phyloP scores from a whole-genome alignment of 2,797 vertebrate species.

The Tadarida brasiliensis region DNA sequence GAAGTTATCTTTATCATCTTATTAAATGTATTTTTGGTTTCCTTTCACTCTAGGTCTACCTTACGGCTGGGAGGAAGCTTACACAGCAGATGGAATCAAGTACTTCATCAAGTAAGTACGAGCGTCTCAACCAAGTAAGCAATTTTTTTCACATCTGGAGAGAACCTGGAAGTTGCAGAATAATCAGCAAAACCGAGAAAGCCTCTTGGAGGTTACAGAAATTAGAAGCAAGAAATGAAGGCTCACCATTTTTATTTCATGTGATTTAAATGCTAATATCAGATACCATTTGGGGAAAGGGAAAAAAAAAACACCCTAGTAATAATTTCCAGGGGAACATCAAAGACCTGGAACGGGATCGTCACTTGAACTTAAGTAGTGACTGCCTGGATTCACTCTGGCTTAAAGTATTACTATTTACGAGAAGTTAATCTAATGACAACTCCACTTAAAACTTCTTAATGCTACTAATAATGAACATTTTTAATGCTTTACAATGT shows the following conservation, averaged over 20 bases:
- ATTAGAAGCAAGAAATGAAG: conserved; percentile 73
- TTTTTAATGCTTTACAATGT: background rate
- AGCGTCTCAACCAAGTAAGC: conserved; percentile 79
- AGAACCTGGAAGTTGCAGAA: conserved; percentile 76
- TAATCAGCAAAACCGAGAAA: conserved; percentile 79
- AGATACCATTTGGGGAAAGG: conserved; percentile 29
- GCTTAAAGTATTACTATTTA: conserved; percentile 6
- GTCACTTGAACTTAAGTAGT: conserved; percentile 47
- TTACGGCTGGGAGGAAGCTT: conserved; percentile 95
- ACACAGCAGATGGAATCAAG: conserved; percentile 93
- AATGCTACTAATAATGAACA: background rate
- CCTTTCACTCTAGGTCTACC: conserved; percentile 90
- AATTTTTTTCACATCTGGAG: conserved; percentile 84
- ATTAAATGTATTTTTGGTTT: conserved; percentile 79
- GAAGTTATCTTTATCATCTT: conserved; percentile 73
- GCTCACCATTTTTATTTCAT: conserved; percentile 60
- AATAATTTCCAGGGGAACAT: conserved; percentile 54
- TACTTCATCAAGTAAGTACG: conserved; percentile 96
- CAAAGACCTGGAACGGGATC: conserved; percentile 3
- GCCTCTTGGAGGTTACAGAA: conserved; percentile 75
- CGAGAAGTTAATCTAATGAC: conserved; percentile 58
- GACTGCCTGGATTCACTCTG: conserved; percentile 11
- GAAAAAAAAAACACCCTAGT: background rate
- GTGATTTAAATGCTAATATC: conserved; percentile 70
- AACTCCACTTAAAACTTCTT: background rate